Evolutionary conservation across 2,888 invertebrate genomes (phyloP), one percentile per base, ranked within the genome.

Genomic region (Lampropteryx suffumata): DNA sequence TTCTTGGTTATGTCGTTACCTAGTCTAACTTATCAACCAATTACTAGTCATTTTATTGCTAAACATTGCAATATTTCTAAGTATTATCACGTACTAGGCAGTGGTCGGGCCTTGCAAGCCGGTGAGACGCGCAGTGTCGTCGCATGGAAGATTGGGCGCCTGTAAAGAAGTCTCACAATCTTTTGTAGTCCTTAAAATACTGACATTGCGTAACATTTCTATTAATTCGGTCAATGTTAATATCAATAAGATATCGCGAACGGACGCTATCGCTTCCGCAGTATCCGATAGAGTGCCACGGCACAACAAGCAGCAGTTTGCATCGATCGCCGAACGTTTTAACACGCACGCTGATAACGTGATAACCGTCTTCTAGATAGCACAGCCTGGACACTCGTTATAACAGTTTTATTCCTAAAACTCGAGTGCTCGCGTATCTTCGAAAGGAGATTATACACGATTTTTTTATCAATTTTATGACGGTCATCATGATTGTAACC

Each of bases 331-430:
- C 45, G n/a, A n/a, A n/a, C 67, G 65, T 64, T 60, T 54, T 62
- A 69, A 73, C 87, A 86, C 85, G 85, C 75, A 71, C 71, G 50
- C 59, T 71, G 83, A 82, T 84, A 80, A 69, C 64, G 42, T 73
- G 84, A 88, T 85, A 79, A 71, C 56, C 61, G 83, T 84, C 81
- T 71, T 61, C 55, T 51, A 75, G 84, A 86, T 84, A 84, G 62
- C 69, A 69, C 71, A 69, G 34, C 64, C 64, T 68, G 65, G 67
- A 71, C 69, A 65, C 36, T 59, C 63, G 65, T 63, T 66, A 59
- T 42, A 64, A 58, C 62, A 47, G 57, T 57, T 70, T 66, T 73
- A 72, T 71, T 67, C 68, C 61, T 61, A 62, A 69, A 67, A 67
- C 60, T 56, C 63, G 14, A 69, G 44, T 24, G 55, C 58, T 43